Conservation (phyloP, 2,797 vertebrate species). For the Pseudopleuronectes americanus region DNA sequence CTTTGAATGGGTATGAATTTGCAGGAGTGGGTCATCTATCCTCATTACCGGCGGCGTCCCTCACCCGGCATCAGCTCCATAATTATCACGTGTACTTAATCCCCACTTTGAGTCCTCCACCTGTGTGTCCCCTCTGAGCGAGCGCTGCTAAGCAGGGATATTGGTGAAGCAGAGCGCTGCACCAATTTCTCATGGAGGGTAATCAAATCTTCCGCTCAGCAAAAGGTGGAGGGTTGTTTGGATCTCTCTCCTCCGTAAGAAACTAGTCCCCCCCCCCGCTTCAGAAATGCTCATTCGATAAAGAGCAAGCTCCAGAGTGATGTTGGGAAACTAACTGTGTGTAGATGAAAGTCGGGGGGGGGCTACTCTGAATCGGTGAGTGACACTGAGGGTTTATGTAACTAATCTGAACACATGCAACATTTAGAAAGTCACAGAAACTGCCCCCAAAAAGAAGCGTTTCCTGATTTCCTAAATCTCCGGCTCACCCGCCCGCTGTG, state of each 20-base stretch:
- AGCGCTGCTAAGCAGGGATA: slow-evolving; percentile 12
- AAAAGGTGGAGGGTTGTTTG: slow-evolving; percentile 22
- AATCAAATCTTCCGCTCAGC: slow-evolving; percentile 27
- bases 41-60: slow-evolving; percentile 68
- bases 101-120: slow-evolving; percentile 46
- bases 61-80: slow-evolving; percentile 56
- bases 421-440: background rate
- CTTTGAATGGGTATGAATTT: slow-evolving; percentile 66
- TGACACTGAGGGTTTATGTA: slow-evolving; percentile 22
- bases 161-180: slow-evolving; percentile 8
- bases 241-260: slow-evolving; percentile 14
- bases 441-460: slow-evolving; percentile 22
- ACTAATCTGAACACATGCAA: slow-evolving; percentile 26
- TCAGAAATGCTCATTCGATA: too few relatives aligned
- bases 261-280: background rate
- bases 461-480: slow-evolving; percentile 34
- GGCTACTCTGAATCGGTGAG: slow-evolving; percentile 3
- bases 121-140: slow-evolving; percentile 44
- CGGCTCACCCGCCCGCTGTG: slow-evolving; percentile 24
- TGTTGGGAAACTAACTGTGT: too few relatives aligned
- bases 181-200: slow-evolving; percentile 6
- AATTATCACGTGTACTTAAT: slow-evolving; percentile 70
- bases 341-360: too few relatives aligned
- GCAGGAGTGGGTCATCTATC: slow-evolving; percentile 65
- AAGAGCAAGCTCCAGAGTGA: too few relatives aligned